phyloP scores from a whole-genome alignment of 1,140 invertebrate species.

The Achroia grisella region DNA sequence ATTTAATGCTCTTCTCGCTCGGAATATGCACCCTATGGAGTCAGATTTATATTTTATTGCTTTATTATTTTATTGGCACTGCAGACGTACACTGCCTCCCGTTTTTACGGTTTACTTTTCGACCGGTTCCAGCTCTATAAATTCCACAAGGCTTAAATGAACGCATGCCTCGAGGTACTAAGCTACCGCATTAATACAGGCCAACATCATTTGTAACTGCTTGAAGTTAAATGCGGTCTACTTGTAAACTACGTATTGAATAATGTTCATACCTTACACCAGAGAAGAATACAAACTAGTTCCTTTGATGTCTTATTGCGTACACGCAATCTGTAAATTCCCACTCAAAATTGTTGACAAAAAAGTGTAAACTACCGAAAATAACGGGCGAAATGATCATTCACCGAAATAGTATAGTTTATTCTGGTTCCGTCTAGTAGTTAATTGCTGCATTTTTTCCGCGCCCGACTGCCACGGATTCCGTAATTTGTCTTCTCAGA shows the following conservation, averaged over 20 bases:
- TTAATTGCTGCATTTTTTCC: constrained; percentile 71
- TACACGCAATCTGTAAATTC: constrained; percentile 22
- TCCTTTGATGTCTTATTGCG: constrained; percentile 27
- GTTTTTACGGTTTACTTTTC: constrained; percentile 55
- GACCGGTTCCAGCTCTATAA: constrained; percentile 49
- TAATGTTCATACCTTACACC: too few species aligned
- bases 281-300: background rate
- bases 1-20: constrained; percentile 30
- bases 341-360: constrained; percentile 21
- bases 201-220: constrained; percentile 41
- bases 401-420: constrained; percentile 48
- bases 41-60: constrained; percentile 49
- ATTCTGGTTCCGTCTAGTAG: constrained; percentile 44
- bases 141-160: constrained; percentile 42
- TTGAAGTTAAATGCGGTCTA: too few species aligned
- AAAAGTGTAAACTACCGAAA: constrained; percentile 44
- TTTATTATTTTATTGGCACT: constrained; percentile 53
- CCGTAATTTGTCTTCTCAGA: constrained; percentile 70
- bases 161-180: constrained; percentile 33
- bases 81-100: constrained; percentile 39
- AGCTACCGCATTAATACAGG: constrained; percentile 48
- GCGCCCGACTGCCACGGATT: constrained; percentile 54
- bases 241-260: too few species aligned
- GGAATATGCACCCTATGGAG: constrained; percentile 26
- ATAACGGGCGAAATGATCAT: constrained; percentile 51